Evolutionary conservation across 2,797 vertebrate species (phyloP), one percentile per base, ranked within the genome.

Genomic region (Notoglanidium macrostoma): DNA sequence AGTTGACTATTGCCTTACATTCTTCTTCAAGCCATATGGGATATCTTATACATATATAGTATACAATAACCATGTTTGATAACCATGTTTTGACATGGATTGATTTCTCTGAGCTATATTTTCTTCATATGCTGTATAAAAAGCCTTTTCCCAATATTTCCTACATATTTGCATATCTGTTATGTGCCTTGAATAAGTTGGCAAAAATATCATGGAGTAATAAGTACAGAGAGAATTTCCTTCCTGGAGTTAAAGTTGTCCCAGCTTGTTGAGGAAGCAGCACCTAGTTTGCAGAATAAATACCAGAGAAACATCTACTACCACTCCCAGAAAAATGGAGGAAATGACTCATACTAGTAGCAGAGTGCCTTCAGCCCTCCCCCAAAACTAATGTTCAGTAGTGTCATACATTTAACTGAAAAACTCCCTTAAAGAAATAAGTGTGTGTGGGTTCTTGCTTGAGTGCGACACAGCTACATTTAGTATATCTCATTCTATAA

Each of bases 321-420:
- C 55, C 87, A 87, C 72, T 23, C 61, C 32, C 65, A 65, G 5
- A 67, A 67, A 67, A 44, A 51, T 8, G 1, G 32, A 76, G 72
- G 49, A 84, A 51, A 87, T 90, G 83, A 87, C 72, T 90, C 79
- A 70, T 26, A 74, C 55, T n/a, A 72, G 78, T 82, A 73, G 49
- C 51, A 82, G 19, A 11, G 35, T 44, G 79, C 10, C 15, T 40
- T 49, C 55, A 63, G 12, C 61, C 67, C 55, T 63, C 49, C 7
- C 19, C 40, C 12, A 83, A 68, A 55, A 51, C 26, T 46, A 67
- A 11, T 83, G 15, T 82, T 81, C 51, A 57, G 1, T 3, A 46
- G 35, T 44, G 55, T 6, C 21, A n/a, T 63, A n/a, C 23, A 63
- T 40, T 81, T 61, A 15, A 63, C 5, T 63, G 12, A 80, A 80